Conservation (phyloP, 2,797 vertebrate genomes). For the Manis javanica region DNA sequence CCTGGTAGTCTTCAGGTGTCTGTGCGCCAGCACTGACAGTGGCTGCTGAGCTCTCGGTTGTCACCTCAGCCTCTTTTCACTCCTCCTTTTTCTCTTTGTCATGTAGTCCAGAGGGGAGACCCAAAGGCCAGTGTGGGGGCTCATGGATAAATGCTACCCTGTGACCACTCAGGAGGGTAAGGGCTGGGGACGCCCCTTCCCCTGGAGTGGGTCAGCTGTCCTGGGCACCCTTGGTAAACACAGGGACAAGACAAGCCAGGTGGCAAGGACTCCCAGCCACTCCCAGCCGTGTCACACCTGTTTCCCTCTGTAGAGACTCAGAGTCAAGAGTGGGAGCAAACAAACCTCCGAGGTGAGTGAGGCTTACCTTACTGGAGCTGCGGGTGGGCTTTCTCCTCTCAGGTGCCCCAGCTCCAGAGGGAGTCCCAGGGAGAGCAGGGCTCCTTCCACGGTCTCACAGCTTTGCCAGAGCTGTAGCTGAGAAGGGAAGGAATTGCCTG, state of each 20-base stretch:
- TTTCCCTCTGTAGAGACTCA: neutral
- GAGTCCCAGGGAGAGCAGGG: neutral
- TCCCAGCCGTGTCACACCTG: rapidly evolving
- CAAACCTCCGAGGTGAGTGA: neutral
- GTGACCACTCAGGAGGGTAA: slow-evolving; percentile 6
- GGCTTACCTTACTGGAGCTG: neutral
- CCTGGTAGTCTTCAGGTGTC: rapidly evolving
- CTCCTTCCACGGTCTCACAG: too few species aligned
- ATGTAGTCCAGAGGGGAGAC: neutral
- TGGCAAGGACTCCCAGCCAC: neutral
- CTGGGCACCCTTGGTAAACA: neutral
- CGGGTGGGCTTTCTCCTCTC: too few species aligned
- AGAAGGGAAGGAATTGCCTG: neutral
- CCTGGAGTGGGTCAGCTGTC: neutral
- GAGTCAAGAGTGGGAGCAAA: neutral
- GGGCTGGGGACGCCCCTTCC: neutral
- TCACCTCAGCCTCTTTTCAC: neutral
- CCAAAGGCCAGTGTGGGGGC: slow-evolving; percentile 61
- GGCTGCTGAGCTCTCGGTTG: neutral
- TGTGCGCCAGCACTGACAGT: rapidly evolving
- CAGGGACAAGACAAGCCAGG: neutral
- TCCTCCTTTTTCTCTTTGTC: neutral
- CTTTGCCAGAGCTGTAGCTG: neutral
- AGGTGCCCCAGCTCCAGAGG: too few species aligned
- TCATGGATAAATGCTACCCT: slow-evolving; percentile 58